phyloP scores from a whole-genome alignment of 2,888 invertebrate genomes.

The Iselma pallidipennis region DNA sequence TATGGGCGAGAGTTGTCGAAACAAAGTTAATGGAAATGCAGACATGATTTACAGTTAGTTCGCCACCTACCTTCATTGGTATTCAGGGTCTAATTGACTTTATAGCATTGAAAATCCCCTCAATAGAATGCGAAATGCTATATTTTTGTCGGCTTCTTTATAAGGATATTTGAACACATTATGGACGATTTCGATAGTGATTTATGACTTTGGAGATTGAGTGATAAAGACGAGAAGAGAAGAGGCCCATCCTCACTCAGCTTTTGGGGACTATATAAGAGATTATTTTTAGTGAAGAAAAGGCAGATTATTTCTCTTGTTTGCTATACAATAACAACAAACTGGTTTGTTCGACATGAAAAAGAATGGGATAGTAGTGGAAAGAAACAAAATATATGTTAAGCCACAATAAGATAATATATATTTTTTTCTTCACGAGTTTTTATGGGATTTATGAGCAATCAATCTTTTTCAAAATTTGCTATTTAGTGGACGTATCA shows the following conservation, averaged over 20 bases:
- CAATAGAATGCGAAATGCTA: conserved; percentile 43
- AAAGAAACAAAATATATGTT: background rate
- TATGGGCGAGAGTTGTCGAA: conserved; percentile 3
- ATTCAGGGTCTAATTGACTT: conserved; percentile 46
- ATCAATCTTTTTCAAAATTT: background rate
- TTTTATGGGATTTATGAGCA: background rate
- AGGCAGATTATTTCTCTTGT: conserved; percentile 15
- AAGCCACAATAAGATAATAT: background rate
- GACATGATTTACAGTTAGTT: conserved; percentile 46
- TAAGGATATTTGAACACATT: conserved; percentile 41
- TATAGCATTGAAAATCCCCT: conserved; percentile 35
- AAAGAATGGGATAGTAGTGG: background rate
- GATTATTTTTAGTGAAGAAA: conserved; percentile 10
- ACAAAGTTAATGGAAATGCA: conserved; percentile 13
- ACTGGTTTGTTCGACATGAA: background rate
- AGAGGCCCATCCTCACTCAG: background rate
- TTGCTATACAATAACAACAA: background rate
- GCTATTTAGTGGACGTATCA: background rate
- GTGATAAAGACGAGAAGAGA: conserved; percentile 30
- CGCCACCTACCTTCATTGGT: conserved; percentile 47
- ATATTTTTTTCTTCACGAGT: background rate
- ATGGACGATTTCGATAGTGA: conserved; percentile 41
- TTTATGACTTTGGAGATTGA: conserved; percentile 42
- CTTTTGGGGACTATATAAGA: background rate
- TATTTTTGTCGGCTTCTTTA: conserved; percentile 44